Conservation (phyloP, 2,113 vertebrate species). For the Odontesthes bonariensis region DNA sequence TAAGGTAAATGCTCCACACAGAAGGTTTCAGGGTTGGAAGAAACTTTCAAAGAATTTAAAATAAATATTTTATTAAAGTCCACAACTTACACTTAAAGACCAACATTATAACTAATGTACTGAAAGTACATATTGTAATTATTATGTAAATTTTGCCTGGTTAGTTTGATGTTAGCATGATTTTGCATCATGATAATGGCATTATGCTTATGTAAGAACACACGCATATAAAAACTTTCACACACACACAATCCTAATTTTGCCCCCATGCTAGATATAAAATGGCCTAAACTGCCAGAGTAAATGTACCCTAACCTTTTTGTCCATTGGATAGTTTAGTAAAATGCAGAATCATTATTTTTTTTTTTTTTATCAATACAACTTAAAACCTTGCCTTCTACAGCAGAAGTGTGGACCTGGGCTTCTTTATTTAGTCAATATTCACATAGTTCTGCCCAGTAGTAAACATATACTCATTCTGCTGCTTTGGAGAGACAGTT, state of each 20-base stretch:
- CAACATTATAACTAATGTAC: neutral
- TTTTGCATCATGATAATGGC: neutral
- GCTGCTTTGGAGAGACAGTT: constrained; percentile 19
- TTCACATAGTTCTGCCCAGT: neutral
- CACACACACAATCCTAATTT: too few relatives aligned
- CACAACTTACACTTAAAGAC: neutral
- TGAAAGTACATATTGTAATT: neutral
- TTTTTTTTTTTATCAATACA: neutral
- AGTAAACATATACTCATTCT: neutral
- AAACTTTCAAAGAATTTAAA: neutral
- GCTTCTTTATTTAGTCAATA: neutral
- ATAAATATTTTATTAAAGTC: neutral
- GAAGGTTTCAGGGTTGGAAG: neutral
- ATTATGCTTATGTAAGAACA: neutral
- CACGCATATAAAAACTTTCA: neutral
- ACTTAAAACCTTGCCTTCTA: neutral
- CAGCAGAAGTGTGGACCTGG: neutral
- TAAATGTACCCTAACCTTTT: neutral
- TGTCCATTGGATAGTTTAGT: neutral
- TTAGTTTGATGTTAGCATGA: neutral
- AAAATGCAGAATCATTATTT: too few relatives aligned
- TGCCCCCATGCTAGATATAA: too few relatives aligned
- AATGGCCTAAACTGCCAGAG: neutral
- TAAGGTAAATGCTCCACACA: constrained; percentile 84
- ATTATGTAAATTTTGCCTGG: neutral